Conservation (phyloP, 1,140 invertebrate genomes). For the Stenopsyche tienmushanensis region DNA sequence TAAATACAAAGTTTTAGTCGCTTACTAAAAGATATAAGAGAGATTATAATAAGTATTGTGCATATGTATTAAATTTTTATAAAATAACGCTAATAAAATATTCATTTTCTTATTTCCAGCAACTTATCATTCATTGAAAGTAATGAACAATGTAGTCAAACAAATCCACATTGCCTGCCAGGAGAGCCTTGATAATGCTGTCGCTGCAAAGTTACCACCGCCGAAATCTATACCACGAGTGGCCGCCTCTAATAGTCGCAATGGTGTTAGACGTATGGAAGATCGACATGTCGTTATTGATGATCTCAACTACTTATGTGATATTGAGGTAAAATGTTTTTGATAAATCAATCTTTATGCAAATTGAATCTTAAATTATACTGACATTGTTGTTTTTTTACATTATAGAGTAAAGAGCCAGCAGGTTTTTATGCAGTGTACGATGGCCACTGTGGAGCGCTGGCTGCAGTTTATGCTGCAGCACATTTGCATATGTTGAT, state of each 20-base stretch:
- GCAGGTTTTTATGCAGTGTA: conserved; percentile 90
- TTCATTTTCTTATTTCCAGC: conserved; percentile 54
- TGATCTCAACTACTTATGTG: conserved; percentile 69
- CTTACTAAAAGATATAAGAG: too few relatives aligned
- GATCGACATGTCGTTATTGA: conserved; percentile 78
- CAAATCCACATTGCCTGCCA: conserved; percentile 70
- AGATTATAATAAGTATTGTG: too few relatives aligned
- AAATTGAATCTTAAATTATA: conserved; percentile 8
- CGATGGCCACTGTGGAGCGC: conserved; percentile 92
- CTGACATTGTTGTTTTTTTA: conserved; percentile 23
- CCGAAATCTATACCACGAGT: conserved; percentile 56
- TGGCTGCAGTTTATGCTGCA: conserved; percentile 84
- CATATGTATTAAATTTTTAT: background rate
- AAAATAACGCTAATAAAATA: background rate
- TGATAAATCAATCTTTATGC: conserved; percentile 8
- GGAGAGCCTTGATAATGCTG: conserved; percentile 65
- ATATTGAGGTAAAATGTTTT: conserved; percentile 57
- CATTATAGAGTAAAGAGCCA: conserved; percentile 51
- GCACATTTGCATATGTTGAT: conserved; percentile 88
- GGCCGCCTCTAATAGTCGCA: conserved; percentile 70
- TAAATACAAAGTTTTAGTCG: too few relatives aligned
- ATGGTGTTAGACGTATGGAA: conserved; percentile 82
- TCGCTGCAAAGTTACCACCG: conserved; percentile 54
- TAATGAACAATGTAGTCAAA: conserved; percentile 71
- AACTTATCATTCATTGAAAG: conserved; percentile 63